Base-by-base conservation (phyloP, 2,888 invertebrate genomes). In the Agrotis clavis region DNA sequence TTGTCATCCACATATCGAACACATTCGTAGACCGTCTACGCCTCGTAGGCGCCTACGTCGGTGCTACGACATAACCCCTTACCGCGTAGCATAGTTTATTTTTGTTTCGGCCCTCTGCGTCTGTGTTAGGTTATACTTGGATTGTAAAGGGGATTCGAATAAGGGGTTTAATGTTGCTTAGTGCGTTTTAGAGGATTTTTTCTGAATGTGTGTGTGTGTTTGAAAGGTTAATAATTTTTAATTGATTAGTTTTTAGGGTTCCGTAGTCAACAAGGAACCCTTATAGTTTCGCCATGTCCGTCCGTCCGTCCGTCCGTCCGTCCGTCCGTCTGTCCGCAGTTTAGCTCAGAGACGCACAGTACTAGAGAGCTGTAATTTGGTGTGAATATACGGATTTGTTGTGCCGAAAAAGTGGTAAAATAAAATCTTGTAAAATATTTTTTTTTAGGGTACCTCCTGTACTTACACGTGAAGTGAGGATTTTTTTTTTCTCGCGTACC, bases 11-110 rank as follows among this genome's bases (percentile, higher is more conserved):
- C 60, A n/a, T 19, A 41, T 71, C 21, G 64, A 60, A 56, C 4
- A 57, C 63, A 54, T 45, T 73, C 68, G 77, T 77, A 80, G 77
- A 60, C 19, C 66, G 72, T 73, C 81, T 73, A 79, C 73, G 65
- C 54, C 7, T 60, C 80, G 80, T 81, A 81, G 79, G 81, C 79
- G 80, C 66, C 78, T 80, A 77, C 79, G 79, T 65, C 67, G 65
- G 21, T 59, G 81, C 79, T 79, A 67, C 78, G 79, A 60, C 57
- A 45, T 67, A 60, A 65, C 66, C 79, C 79, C 68, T 77, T 56
- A 62, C 67, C 62, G 45, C 72, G 81, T 65, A 72, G 60, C 67
- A 68, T 77, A 50, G 48, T 81, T 73, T 80, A 81, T 81, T 80
- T 79, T 80, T 80, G 63, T 81, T 80, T 63, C 18, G 21, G 16